Conservation (phyloP, 2,797 vertebrate species). For the Poeciliopsis paucimaculata region DNA sequence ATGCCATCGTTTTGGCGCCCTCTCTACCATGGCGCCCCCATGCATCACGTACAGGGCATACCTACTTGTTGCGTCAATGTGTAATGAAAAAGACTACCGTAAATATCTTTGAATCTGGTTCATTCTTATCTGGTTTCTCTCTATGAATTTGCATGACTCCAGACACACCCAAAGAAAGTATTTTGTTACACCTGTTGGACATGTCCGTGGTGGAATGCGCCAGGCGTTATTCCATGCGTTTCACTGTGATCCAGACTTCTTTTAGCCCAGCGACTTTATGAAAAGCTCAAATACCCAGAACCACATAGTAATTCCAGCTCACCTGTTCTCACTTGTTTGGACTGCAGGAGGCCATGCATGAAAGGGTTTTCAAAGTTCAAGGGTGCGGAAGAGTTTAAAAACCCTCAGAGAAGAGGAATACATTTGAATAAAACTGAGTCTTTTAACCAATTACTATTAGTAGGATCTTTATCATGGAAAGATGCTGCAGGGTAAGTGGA, state of each 20-base stretch:
- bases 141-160: constrained; percentile 7
- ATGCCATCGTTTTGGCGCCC: not conserved
- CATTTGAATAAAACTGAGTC: not conserved
- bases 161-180: not conserved
- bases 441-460: not conserved
- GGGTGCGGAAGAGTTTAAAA: constrained; percentile 5
- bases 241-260: not conserved
- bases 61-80: not conserved
- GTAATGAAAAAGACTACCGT: not conserved
- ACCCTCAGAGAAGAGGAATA: not conserved
- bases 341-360: not conserved
- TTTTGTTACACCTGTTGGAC: constrained; percentile 24
- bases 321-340: constrained; percentile 13
- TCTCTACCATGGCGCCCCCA: not conserved
- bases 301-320: constrained; percentile 11
- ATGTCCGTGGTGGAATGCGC: not conserved
- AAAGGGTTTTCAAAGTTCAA: not conserved
- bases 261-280: constrained; percentile 5
- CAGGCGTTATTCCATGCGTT: constrained; percentile 4
- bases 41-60: not conserved
- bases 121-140: constrained; percentile 6
- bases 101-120: constrained; percentile 12
- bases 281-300: constrained; percentile 18
- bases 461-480: not conserved
- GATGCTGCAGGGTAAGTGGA: constrained; percentile 2